Conservation (phyloP, 2,888 invertebrate genomes). For the Sepiola atlantica region DNA sequence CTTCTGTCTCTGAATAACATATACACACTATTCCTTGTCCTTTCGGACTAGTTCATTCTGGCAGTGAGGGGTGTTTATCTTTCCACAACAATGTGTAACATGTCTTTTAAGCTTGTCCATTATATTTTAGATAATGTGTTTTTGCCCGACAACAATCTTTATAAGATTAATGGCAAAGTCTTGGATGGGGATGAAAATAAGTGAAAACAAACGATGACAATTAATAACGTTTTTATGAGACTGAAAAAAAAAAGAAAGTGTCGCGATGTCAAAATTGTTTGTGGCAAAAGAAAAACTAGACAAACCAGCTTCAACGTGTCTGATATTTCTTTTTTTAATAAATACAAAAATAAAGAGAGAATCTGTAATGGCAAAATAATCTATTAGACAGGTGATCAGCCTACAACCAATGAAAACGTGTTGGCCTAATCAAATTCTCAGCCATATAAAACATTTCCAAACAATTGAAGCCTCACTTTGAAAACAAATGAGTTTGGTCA, state of each 20-base stretch:
- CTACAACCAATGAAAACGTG: neutral
- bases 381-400: neutral
- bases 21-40: no score
- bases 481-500: neutral
- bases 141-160: neutral
- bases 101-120: neutral
- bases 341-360: neutral
- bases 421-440: neutral
- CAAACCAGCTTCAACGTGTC: neutral
- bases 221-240: neutral
- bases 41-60: no score
- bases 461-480: neutral
- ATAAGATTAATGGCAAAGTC: neutral
- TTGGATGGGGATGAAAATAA: neutral
- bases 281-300: neutral
- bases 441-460: neutral
- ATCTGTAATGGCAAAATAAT: neutral
- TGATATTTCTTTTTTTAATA: neutral
- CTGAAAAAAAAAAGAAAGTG: neutral
- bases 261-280: neutral
- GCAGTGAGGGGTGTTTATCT: no score
- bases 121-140: neutral
- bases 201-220: neutral
- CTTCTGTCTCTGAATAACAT: no score
- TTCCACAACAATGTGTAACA: no score